Percentiles rank a stretch among this genome's conserved stretches.
Conservation (phyloP, 2,888 invertebrate species). For the Hyposoter didymator region DNA sequence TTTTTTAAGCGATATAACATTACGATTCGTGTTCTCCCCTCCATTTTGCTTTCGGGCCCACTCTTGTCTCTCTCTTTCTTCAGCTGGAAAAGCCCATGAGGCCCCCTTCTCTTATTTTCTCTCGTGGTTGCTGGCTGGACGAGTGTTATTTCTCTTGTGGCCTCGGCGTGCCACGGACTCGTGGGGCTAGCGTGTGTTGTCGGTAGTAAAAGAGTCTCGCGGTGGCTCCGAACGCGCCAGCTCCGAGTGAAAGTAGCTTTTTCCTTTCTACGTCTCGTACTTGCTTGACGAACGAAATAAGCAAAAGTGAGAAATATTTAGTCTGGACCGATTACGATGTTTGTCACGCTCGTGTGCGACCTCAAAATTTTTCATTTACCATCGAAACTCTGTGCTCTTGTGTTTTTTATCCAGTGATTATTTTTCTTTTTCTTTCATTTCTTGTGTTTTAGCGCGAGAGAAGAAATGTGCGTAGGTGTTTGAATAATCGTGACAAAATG, state of each 20-base stretch:
- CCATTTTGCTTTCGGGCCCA: slow-evolving; percentile 35
- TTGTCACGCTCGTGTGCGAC: slow-evolving; percentile 39
- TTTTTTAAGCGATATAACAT: background rate
- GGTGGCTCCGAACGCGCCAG: slow-evolving; percentile 59
- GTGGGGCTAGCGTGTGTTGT: slow-evolving; percentile 59
- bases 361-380: slow-evolving; percentile 46
- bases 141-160: slow-evolving; percentile 71
- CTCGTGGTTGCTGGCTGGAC: slow-evolving; percentile 26
- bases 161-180: slow-evolving; percentile 80
- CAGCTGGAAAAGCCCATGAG: slow-evolving; percentile 52
- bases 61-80: slow-evolving; percentile 23
- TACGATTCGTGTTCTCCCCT: slow-evolving; percentile 42
- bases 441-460: slow-evolving; percentile 12
- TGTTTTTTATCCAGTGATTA: background rate
- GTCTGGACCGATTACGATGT: slow-evolving; percentile 65
- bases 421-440: background rate
- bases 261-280: slow-evolving; percentile 82
- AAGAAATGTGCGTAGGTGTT: slow-evolving; percentile 11
- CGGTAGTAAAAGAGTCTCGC: slow-evolving; percentile 58
- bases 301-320: slow-evolving; percentile 71
- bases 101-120: slow-evolving; percentile 63
- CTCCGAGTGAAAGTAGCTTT: slow-evolving; percentile 83
- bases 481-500: slow-evolving; percentile 61
- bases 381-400: slow-evolving; percentile 2
- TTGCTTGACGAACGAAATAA: slow-evolving; percentile 28